Conservation (phyloP, 1,140 invertebrate genomes). For the Psilanteris sp. region DNA sequence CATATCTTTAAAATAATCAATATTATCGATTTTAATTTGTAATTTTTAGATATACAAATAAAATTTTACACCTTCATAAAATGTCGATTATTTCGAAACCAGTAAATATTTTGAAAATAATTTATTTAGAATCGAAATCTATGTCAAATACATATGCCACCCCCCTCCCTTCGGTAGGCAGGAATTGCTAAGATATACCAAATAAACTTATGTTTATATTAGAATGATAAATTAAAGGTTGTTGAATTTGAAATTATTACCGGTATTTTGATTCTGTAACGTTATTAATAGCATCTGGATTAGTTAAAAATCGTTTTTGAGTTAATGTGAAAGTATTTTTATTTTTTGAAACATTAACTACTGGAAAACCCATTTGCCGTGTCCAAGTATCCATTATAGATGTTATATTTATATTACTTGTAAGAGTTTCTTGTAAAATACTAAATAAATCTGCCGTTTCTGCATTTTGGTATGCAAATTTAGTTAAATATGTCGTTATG, state of each 20-base stretch:
- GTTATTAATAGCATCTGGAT: constrained; percentile 81
- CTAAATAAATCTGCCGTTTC: constrained; percentile 89
- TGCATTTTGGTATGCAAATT: constrained; percentile 87
- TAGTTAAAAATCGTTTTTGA: constrained; percentile 87
- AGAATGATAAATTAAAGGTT: too few species aligned
- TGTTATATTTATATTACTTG: constrained; percentile 80
- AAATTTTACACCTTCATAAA: too few species aligned
- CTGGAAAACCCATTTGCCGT: constrained; percentile 93
- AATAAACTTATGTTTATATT: too few species aligned
- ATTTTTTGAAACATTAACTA: constrained; percentile 83
- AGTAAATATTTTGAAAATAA: too few species aligned
- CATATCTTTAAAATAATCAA: too few species aligned
- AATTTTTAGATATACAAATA: too few species aligned
- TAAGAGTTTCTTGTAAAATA: constrained; percentile 81
- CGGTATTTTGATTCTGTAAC: constrained; percentile 81
- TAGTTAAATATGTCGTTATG: constrained; percentile 87
- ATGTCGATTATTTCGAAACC: too few species aligned
- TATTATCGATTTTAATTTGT: too few species aligned
- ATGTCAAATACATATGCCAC: too few species aligned
- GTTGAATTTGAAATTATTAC: constrained; percentile 74
- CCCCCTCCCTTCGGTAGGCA: too few species aligned
- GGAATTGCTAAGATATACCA: too few species aligned
- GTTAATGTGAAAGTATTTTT: constrained; percentile 82
- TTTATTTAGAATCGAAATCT: too few species aligned
- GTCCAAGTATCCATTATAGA: constrained; percentile 96